Percentiles rank a stretch among this genome's conserved stretches.
phyloP scores from a whole-genome alignment of 2,888 invertebrate species.

The Lagria hirta region DNA sequence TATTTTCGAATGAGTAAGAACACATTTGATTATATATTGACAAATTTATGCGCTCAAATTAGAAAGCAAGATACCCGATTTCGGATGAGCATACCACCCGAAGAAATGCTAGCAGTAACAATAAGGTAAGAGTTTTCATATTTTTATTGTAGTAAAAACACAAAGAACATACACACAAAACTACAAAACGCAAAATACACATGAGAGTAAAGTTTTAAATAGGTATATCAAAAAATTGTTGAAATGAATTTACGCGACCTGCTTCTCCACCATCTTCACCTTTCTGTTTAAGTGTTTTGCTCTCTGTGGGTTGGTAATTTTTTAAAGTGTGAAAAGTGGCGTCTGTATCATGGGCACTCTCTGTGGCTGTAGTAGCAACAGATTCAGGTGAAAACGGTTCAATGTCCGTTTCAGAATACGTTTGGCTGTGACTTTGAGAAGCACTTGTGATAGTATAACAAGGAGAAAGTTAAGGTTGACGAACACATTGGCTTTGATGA shows the following conservation, averaged over 20 bases:
- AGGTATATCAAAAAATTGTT: background rate
- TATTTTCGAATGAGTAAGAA: conserved; percentile 13
- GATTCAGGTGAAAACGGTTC: too few relatives aligned
- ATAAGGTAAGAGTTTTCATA: conserved; percentile 1
- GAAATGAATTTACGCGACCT: background rate
- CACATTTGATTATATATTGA: too few relatives aligned
- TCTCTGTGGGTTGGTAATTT: too few relatives aligned
- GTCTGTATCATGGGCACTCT: too few relatives aligned
- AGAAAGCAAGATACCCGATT: conserved; percentile 13
- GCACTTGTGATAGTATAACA: too few relatives aligned
- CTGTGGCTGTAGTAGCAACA: too few relatives aligned
- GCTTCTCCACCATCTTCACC: too few relatives aligned
- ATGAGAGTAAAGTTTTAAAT: background rate
- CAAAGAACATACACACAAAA: too few relatives aligned
- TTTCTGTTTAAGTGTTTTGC: too few relatives aligned
- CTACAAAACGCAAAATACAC: background rate
- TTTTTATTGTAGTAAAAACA: background rate
- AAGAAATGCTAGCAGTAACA: conserved; percentile 13
- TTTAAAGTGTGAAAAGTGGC: too few relatives aligned
- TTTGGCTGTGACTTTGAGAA: too few relatives aligned
- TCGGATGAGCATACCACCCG: conserved; percentile 11
- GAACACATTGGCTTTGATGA: background rate
- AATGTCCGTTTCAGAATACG: too few relatives aligned
- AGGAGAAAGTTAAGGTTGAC: background rate
- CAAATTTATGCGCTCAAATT: conserved; percentile 3